Evolutionary conservation across 2,797 vertebrate genomes (phyloP).

Genomic region (Eulemur rubriventer): DNA sequence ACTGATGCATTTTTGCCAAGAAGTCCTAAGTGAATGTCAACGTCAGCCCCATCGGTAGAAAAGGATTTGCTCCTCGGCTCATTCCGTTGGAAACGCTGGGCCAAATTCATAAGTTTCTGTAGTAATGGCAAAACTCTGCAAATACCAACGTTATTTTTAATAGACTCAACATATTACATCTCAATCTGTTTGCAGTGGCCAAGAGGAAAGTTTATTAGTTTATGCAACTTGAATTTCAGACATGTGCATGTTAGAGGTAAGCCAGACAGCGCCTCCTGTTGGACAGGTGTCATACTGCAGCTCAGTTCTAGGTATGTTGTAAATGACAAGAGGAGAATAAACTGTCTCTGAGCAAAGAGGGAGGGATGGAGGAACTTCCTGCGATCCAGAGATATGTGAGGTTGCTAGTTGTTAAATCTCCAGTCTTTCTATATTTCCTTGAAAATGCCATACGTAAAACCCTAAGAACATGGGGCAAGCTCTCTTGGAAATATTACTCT

Average conservation of each 20-base stretch:
- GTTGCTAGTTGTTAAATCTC: neutral
- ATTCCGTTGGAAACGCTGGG: neutral
- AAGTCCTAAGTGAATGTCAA: constrained; percentile 6
- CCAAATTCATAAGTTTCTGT: neutral
- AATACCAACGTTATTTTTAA: neutral
- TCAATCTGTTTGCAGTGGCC: neutral
- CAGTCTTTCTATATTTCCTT: neutral
- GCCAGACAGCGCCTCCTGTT: neutral
- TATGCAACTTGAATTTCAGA: constrained; percentile 18
- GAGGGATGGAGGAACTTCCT: neutral
- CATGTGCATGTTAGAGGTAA: neutral
- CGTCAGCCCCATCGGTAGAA: neutral
- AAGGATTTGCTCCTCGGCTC: neutral
- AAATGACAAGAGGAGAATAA: constrained; percentile 32
- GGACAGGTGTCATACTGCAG: neutral
- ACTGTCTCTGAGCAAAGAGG: neutral
- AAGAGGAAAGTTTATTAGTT: neutral
- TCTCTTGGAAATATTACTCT: constrained; percentile 45
- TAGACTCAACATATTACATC: neutral
- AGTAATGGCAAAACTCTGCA: neutral
- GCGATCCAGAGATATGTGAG: neutral
- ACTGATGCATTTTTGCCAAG: neutral
- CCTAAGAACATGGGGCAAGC: neutral
- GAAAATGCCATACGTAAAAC: constrained; percentile 51
- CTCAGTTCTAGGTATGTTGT: neutral